These are phyloP conservation scores for Patella depressa DNA, from an alignment of 2,888 invertebrate genomes.

Conservation along the genomic window DNA sequence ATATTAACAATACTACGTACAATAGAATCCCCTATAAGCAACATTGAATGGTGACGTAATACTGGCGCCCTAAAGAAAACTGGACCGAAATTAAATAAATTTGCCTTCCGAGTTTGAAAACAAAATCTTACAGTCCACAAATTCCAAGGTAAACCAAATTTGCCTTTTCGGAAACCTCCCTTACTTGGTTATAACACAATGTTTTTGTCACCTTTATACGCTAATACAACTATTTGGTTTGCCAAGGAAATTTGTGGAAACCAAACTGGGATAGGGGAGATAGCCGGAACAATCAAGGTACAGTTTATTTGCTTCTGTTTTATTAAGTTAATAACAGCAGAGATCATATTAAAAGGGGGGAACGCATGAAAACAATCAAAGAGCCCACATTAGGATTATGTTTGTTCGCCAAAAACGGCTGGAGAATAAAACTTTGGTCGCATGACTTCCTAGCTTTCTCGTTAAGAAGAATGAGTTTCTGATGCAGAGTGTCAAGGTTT, in stretches of 20 bases:
- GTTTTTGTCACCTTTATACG: not conserved
- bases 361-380: not conserved
- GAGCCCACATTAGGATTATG: not conserved
- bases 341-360: not conserved
- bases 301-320: not conserved
- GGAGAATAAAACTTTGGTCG: no score
- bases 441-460: not conserved
- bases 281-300: not conserved
- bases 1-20: not conserved
- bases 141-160: not conserved
- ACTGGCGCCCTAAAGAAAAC: no score
- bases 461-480: not conserved
- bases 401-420: not conserved
- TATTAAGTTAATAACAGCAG: not conserved
- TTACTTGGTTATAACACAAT: not conserved
- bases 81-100: no score
- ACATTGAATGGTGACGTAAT: not conserved
- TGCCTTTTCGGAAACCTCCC: not conserved
- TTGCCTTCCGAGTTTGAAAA: no score
- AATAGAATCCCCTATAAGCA: not conserved
- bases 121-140: not conserved
- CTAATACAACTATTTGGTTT: not conserved
- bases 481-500: not conserved
- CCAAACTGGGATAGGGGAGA: not conserved
- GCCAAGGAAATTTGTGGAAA: not conserved